These are phyloP conservation scores for Lycorma delicatula DNA, from an alignment of 1,140 invertebrate genomes.

Conservation along the genomic window DNA sequence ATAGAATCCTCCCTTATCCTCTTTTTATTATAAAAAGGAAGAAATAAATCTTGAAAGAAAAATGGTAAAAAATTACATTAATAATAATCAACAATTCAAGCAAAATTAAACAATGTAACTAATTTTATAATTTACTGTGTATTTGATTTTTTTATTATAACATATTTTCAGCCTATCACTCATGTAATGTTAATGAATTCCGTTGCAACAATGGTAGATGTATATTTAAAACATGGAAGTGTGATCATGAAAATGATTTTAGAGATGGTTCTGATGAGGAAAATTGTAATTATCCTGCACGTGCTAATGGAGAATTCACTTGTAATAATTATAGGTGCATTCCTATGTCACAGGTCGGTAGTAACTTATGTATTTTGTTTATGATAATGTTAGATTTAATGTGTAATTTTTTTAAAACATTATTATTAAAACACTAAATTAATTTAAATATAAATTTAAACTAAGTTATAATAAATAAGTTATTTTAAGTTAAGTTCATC, in stretches of 20 bases:
- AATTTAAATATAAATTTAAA: no score
- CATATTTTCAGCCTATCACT: slow-evolving; percentile 71
- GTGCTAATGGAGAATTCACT: slow-evolving; percentile 87
- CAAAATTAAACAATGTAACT: background rate
- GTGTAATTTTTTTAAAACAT: no score
- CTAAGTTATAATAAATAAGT: no score
- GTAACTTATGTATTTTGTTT: no score
- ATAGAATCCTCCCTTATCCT: no score
- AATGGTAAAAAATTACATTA: background rate
- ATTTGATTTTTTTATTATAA: slow-evolving; percentile 21
- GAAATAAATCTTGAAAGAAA: background rate
- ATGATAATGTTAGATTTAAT: background rate
- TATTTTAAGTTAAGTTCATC: no score
- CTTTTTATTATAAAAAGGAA: no score
- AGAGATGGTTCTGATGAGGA: slow-evolving; percentile 87
- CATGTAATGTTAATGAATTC: slow-evolving; percentile 87
- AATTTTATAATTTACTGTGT: slow-evolving; percentile 17
- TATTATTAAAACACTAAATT: background rate
- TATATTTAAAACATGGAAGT: slow-evolving; percentile 92
- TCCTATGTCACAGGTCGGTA: slow-evolving; percentile 58
- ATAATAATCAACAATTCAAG: background rate
- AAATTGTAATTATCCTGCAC: slow-evolving; percentile 82
- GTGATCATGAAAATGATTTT: slow-evolving; percentile 92
- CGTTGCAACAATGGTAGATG: slow-evolving; percentile 89
- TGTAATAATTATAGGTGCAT: slow-evolving; percentile 88